Base-by-base conservation (phyloP, 1,140 invertebrate species). In the Odontomachus brunneus region DNA sequence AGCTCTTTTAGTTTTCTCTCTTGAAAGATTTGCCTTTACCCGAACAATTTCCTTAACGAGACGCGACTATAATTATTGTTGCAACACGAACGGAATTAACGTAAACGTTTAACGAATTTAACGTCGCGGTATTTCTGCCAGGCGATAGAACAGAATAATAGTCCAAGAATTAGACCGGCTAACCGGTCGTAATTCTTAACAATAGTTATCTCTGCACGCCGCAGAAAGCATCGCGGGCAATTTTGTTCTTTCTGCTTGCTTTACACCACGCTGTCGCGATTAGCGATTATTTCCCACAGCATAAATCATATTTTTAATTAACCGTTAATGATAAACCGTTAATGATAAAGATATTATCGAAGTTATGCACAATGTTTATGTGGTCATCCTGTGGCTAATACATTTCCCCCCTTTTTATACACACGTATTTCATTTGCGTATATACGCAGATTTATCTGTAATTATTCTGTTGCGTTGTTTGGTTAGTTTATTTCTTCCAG, bases 381-480 rank as follows among this genome's bases (percentile, higher is more conserved):
- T 55, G 51, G 63, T 69, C 75, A 67, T 55, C 24, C 2, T 0
- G 14, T 17, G 49, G 51, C 14, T 75, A 75, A 29, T 78, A 29
- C 53, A 78, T 78, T 78, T 78, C 67, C 22, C 53, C 49, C 12
- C 67, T 55, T 19, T 26, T 75, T 33, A 22, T 22, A n/a, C 51
- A 53, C 26, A 75, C 5, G 29, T 78, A 24, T 14, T 78, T 78
- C 67, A 49, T 49, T 38, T 5, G 26, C 11, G 17, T 33, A 69
- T 4, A 17, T 63, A n/a, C 7, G n/a, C n/a, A 75, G 9, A 3
- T 62, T 75, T 51, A 51, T 65, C 22, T 19, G 3, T 33, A 65
- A 51, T 33, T 51, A 33, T 63, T 65, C 7, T n/a, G 49, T 78
- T 69, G 22, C 19, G 14, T n/a, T 57, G 44, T 33, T 78, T 55